Base-by-base conservation (phyloP, 2,113 vertebrate species). In the Pongo abelii region DNA sequence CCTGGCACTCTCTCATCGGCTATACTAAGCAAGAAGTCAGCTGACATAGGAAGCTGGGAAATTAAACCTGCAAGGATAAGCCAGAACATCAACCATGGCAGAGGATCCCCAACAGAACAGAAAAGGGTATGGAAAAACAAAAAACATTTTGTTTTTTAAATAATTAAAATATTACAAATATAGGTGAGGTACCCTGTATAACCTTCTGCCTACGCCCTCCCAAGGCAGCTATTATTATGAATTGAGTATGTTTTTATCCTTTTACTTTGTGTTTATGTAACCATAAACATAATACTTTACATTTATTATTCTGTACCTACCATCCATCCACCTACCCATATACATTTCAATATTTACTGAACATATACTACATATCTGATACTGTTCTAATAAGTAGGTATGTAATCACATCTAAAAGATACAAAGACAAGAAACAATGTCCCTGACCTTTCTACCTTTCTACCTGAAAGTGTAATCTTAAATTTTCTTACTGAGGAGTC, bases 251-350 rank as follows among this genome's bases (percentile, higher is more conserved):
- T 57, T 78, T 93, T 87, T 61, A 86, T 79, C 6, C 18, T 95
- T 89, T 94, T 77, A 69, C 27, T 91, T 84, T 81, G 30, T 85
- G 48, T 81, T 84, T 95, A 86, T 50, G 1, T 59, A 91, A 70
- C 72, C 52, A 89, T 77, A 96, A 97, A 70, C 25, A 86, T 48
- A 97, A 18, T 67, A 83, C 35, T 46, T 50, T 70, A 6, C 78
- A 84, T n/a, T 81, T 94, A 74, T 61, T 85, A 81, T 72, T 96
- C 8, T 85, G 52, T 80, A 94, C 46, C 18, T 61, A 64, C 52
- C 13, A 88, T 46, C 59, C 55, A 84, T 2, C 12, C 10, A 80
- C 16, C 50, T 81, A 89, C 3, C 22, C 5, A 67, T 10, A 46
- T 61, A 92, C 6, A 10, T 7, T 48, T 72, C 50, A 75, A 27